Base-by-base conservation (phyloP, 2,888 invertebrate species). In the Chymomyza caudatula region DNA sequence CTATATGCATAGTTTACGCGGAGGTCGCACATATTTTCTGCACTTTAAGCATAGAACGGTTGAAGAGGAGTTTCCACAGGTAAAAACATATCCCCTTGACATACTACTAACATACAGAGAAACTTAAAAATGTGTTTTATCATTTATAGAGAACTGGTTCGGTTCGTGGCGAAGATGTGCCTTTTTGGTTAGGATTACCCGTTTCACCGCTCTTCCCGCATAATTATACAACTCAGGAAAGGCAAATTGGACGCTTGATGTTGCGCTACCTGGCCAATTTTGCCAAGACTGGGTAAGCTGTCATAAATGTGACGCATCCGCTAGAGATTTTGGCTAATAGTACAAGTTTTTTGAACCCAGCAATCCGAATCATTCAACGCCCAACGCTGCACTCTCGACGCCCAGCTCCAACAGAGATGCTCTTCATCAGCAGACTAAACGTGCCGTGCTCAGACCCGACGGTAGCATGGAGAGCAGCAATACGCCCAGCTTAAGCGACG, bases 241-340 rank as follows among this genome's bases (percentile, higher is more conserved):
- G 94, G 83, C 93, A 93, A 81, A 93, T 96, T 52, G 94, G 96
- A 60, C 94, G 94, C 87, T 92, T 95, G 44, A 94, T 96, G 89
- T 94, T 97, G 81, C 95, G 95, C 87, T 96, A 96, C 91, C 93
- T 97, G 87, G 93, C 96, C 72, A 97, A 97, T 92, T 97, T 97
- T 87, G 95, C 95, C 70, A 94, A 94, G 90, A 94, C 94, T 71
- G 97, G 97, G 97, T 97, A 92, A 93, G 91, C 59, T 17, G 0
- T 2, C 3, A 37, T 37, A 15, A 47, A 17, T 17, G n/a, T n/a
- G n/a, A n/a, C n/a, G n/a, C 4, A 4, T 47, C n/a, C 5, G 1
- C 17, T 17, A 13, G 1, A 2, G 44, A 47, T 29, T 11, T 6
- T 54, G n/a, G n/a, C 5, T 42, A 22, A 8, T 58, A 15, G 22